Evolutionary conservation across 2,888 invertebrate species (phyloP).

Genomic region (Candidula unifasciata): DNA sequence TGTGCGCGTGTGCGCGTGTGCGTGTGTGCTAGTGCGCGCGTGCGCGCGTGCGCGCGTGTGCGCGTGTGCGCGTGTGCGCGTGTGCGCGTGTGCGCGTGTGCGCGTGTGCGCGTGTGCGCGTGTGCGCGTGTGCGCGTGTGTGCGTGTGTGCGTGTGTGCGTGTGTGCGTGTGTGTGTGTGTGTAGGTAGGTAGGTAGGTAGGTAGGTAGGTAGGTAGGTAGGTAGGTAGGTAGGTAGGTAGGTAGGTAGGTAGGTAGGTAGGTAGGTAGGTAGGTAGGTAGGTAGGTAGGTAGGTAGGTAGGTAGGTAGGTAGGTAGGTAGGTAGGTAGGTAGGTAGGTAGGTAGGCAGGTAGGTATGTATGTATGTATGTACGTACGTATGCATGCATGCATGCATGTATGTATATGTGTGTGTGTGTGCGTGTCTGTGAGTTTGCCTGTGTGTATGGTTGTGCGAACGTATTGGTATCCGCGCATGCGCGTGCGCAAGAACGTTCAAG

Average conservation of each 20-base stretch:
- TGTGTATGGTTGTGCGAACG: too few relatives aligned
- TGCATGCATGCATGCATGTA: too few relatives aligned
- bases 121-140: constrained; percentile 9
- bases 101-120: constrained; percentile 20
- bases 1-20: too few relatives aligned
- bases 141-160: constrained; percentile 24
- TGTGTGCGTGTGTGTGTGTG: constrained; percentile 15
- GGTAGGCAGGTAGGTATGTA: background rate
- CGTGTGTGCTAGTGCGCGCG: constrained; percentile 10
- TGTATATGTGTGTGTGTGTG: too few relatives aligned
- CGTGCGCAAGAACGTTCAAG: too few relatives aligned
- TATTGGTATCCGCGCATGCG: too few relatives aligned
- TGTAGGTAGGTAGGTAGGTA: background rate
- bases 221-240: background rate
- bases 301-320: background rate
- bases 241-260: background rate
- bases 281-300: background rate
- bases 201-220: background rate
- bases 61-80: background rate
- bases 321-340: background rate
- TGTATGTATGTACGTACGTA: too few relatives aligned
- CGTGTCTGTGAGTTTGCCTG: too few relatives aligned
- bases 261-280: background rate
- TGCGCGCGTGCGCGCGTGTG: constrained; percentile 28
- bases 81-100: background rate